Base-by-base conservation (phyloP, 2,797 vertebrate species). In the Sparidentex hasta region DNA sequence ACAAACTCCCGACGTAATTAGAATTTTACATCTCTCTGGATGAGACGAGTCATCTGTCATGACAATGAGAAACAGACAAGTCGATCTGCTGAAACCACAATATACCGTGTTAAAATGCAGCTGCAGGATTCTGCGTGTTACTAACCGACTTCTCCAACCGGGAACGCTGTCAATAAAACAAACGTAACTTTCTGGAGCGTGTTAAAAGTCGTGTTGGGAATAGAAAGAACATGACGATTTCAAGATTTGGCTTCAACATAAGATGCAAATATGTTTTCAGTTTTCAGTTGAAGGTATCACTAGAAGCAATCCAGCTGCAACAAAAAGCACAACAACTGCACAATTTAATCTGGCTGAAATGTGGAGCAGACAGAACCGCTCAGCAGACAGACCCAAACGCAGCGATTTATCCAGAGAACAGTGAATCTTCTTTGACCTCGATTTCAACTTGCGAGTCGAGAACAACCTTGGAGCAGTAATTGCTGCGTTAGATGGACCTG, bases 11-110 rank as follows among this genome's bases (percentile, higher is more conserved):
- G 12, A 67, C 1, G 21, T 20, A 43, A 70, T 70, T 50, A 16
- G 9, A 72, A 65, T 58, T 58, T 25, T 54, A 29, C 41, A 62
- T 80, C 17, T 73, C 16, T 63, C 58, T 65, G 20, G 51, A 55
- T 52, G n/a, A 71, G 13, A 38, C 25, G 18, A 33, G 13, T 68
- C 16, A 13, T 74, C 33, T 47, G 43, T 70, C 62, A 68, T 56
- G 65, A 38, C 58, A 72, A 75, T 59, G 43, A 66, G 47, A 74
- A 66, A 67, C 74, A 78, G 65, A 54, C 59, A 7, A 67, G 47
- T 27, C 14, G 41, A 44, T 50, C n/a, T 20, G 27, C 47, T 59
- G n/a, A 73, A 2, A 2, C 17, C 16, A 20, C 27, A 69, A 25
- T 27, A 38, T 33, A 1, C 9, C 11, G 14, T 5, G 20, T 38